Evolutionary conservation across 2,113 vertebrate species (phyloP).

Genomic region (Sporophila hypoxantha): DNA sequence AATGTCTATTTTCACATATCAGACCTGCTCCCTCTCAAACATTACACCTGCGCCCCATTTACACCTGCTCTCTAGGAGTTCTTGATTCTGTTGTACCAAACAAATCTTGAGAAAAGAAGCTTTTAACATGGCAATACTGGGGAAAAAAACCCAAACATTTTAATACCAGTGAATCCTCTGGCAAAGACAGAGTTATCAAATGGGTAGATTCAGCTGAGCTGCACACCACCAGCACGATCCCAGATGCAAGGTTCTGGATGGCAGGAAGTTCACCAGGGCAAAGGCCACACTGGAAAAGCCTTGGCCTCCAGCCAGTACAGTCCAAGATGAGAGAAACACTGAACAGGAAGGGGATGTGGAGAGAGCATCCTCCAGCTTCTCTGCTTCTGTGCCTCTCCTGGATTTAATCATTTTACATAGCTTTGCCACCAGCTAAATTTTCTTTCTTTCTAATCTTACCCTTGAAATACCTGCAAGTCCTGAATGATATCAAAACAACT

Average conservation of each 20-base stretch:
- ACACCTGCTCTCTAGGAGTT: not conserved
- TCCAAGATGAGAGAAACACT: not conserved
- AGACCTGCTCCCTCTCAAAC: not conserved
- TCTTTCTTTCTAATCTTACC: not conserved
- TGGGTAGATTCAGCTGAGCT: not conserved
- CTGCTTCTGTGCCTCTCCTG: not conserved
- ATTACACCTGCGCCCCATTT: not conserved
- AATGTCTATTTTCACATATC: not conserved
- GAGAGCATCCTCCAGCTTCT: not conserved
- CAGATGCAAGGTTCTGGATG: not conserved
- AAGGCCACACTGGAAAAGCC: not conserved
- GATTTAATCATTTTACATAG: not conserved
- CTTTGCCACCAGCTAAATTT: not conserved
- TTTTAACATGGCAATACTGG: not conserved
- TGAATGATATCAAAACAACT: not conserved
- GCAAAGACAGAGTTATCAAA: not conserved
- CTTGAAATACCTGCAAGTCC: not conserved
- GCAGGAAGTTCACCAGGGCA: slow-evolving; percentile 30
- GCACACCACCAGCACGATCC: not conserved
- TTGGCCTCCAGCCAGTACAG: not conserved
- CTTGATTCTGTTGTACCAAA: not conserved
- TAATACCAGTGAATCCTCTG: not conserved
- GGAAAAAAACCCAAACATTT: not conserved
- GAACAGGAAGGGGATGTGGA: slow-evolving; percentile 15
- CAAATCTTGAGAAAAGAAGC: not conserved